A percentile compares a stretch with the other conserved stretches of the same genome.
These are phyloP conservation scores for Cacoxenus indagator DNA, from an alignment of 2,888 invertebrate species.

Conservation along the genomic window DNA sequence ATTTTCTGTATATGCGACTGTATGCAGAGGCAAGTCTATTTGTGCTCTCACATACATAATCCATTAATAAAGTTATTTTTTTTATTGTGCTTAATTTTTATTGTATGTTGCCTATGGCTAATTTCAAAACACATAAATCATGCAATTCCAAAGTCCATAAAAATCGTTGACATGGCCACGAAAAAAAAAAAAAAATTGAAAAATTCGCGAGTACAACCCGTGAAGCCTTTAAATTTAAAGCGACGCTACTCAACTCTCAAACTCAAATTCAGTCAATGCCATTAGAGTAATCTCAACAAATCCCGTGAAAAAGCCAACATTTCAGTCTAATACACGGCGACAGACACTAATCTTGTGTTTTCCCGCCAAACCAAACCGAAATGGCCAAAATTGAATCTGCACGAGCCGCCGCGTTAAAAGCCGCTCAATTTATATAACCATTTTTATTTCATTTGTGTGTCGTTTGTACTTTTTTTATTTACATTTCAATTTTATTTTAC, in stretches of 20 bases:
- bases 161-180: neutral
- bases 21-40: constrained; percentile 5
- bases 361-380: neutral
- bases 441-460: too few relatives aligned
- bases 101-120: neutral
- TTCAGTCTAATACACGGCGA: neutral
- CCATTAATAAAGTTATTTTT: constrained; percentile 57
- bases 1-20: constrained; percentile 27
- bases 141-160: too few relatives aligned
- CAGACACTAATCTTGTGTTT: neutral
- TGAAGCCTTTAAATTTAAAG: neutral
- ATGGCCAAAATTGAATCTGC: neutral
- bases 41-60: constrained; percentile 40
- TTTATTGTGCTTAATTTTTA: constrained; percentile 18
- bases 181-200: neutral
- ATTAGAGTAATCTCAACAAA: neutral
- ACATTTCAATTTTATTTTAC: neutral
- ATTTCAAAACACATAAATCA: constrained; percentile 5
- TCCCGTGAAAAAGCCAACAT: neutral
- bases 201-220: neutral
- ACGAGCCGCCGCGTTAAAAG: neutral
- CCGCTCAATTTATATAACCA: neutral
- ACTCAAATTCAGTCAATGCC: neutral
- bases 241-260: neutral
- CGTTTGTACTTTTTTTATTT: neutral